Evolutionary conservation across 2,113 vertebrate genomes (phyloP), one percentile per base, ranked within the genome.

Genomic region (Cottus gobio): DNA sequence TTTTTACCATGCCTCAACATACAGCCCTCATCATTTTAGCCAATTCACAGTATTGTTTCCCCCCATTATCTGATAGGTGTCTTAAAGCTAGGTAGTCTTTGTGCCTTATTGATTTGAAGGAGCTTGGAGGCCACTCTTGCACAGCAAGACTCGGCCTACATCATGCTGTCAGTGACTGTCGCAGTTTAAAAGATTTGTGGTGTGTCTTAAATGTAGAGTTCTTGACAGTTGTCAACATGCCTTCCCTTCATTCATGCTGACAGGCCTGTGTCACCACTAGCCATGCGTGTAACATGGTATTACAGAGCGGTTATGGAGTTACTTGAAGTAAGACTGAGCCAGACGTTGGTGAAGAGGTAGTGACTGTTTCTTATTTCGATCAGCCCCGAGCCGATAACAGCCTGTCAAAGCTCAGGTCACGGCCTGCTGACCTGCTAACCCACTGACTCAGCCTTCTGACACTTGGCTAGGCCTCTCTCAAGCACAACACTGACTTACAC

Each of bases 361-460:
- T 89, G 85, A 79, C 82, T 48, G 67, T 65, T 72, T 50, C 65
- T 83, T 48, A 48, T 86, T 80, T 63, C 72, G 37, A 34, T 66
- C 66, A 68, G 42, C 72, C 77, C 22, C 61, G 64, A 85, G 74
- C 60, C 50, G 69, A 83, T 70, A 82, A 37, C 77, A 91, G 85
- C 52, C 75, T 62, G 71, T 87, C 76, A 58, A 67, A 80, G 56
- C 73, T 82, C 76, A 89, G 66, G 85, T 80, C 69, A 73, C 26
- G 37, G 66, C 70, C 83, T 85, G 73, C 87, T 90, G 91, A 91
- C 85, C 92, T 84, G 89, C 77, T 93, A 85, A 90, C 84, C 89
- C 66, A 89, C 80, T 89, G 82, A 77, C 79, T 82, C 36, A 71
- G 66, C 78, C 77, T 70, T 62, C 72, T 89, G 82, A 80, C 1